These are phyloP conservation scores for Leptarthrus brevirostris DNA, from an alignment of 2,888 invertebrate genomes.

Conservation along the genomic window DNA sequence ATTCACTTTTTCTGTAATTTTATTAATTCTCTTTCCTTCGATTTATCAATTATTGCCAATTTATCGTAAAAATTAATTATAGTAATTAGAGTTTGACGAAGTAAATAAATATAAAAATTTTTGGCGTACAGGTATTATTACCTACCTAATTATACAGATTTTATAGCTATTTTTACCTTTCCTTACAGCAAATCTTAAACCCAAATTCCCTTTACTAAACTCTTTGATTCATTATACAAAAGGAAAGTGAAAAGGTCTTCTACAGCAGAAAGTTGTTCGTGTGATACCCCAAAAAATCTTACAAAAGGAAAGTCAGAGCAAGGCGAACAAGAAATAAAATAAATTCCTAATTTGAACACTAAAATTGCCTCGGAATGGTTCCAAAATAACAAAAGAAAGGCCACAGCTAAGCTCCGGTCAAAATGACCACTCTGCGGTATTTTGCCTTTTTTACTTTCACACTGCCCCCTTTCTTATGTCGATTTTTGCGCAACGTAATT, in stretches of 20 bases:
- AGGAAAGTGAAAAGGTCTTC: constrained; percentile 6
- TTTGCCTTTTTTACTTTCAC: constrained; percentile 27
- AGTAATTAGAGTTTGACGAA: no score
- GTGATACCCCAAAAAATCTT: not conserved
- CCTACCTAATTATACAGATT: no score
- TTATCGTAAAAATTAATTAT: no score
- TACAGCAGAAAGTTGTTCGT: constrained; percentile 11
- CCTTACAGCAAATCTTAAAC: no score
- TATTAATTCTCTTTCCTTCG: no score
- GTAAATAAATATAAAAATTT: no score
- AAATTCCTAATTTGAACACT: constrained; percentile 39
- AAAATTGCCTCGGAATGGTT: not conserved
- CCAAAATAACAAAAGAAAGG: constrained; percentile 5
- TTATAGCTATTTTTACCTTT: no score
- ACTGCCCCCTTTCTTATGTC: constrained; percentile 33
- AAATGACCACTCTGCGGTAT: constrained; percentile 41
- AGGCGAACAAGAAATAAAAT: constrained; percentile 18
- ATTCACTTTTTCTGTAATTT: no score
- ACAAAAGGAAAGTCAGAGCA: not conserved
- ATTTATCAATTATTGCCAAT: no score
- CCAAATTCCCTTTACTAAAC: no score
- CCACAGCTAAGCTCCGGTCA: constrained; percentile 17
- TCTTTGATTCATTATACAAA: no score
- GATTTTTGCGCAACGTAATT: constrained; percentile 44
- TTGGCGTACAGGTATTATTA: no score